phyloP scores from a whole-genome alignment of 2,797 vertebrate genomes.

The Yasuhikotakia modesta region DNA sequence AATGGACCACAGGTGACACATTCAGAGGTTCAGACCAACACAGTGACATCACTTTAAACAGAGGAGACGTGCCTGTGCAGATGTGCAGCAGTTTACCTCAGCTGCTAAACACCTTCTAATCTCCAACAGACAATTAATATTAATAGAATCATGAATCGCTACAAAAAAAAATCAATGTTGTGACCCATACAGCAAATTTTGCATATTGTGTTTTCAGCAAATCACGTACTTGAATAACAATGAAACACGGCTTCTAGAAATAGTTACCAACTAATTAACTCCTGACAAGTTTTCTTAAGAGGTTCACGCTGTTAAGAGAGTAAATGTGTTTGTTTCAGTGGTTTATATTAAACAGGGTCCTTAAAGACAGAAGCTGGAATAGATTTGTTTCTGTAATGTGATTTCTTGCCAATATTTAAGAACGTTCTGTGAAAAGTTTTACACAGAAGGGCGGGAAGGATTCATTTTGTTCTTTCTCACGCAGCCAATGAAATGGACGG shows the following conservation, averaged over 20 bases:
- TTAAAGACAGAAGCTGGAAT: background rate
- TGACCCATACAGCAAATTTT: background rate
- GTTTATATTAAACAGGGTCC: background rate
- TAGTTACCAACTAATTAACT: background rate
- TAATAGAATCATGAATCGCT: background rate
- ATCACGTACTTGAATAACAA: background rate
- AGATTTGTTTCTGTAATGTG: no score
- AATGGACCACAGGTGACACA: constrained; percentile 23
- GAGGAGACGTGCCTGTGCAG: background rate
- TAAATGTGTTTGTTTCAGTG: background rate
- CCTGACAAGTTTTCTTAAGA: background rate
- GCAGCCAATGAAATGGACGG: background rate
- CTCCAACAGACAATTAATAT: background rate
- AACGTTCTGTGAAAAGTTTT: no score
- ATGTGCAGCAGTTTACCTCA: background rate
- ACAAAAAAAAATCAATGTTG: background rate
- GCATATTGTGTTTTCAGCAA: background rate
- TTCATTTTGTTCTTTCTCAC: background rate
- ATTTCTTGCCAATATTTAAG: no score
- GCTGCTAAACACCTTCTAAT: no score
- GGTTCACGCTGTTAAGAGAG: background rate
- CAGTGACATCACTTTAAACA: background rate
- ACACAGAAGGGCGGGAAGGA: no score
- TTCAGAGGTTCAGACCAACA: background rate
- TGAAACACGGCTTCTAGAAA: background rate